Base-by-base conservation (phyloP, 1,140 invertebrate genomes). In the Bombus turneri region DNA sequence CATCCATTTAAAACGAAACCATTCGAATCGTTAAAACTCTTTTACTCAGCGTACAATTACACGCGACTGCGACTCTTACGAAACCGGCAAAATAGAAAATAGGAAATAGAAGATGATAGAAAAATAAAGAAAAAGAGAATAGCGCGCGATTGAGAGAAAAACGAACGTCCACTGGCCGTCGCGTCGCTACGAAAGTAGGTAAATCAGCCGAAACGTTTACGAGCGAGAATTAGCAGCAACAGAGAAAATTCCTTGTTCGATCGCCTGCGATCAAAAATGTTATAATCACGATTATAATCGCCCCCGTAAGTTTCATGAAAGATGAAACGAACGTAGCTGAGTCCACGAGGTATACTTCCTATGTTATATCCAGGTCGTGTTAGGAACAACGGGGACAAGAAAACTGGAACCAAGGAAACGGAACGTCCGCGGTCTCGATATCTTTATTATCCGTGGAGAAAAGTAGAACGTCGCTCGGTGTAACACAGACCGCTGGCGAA, bases 141-240 rank as follows among this genome's bases (percentile, higher is more conserved):
- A 83, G 87, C 87, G 81, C 83, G 86, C 87, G 88, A 93, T 93
- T 91, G 88, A 86, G 84, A 79, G 86, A 88, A 90, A 90, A 91
- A 93, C 92, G 84, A 86, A 92, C 86, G 89, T 85, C 80, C 53
- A 57, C 0, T 12, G 57, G 12, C 59, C 25, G 57, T 59, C 57
- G 57, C 82, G 86, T 89, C 87, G 86, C 37, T 86, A 75, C 87
- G 88, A 91, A 88, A 91, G 84, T 90, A 85, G 82, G 88, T 93
- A 93, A 93, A 93, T 93, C 92, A 93, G 87, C 86, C 81, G 59
- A 73, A 89, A 93, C 91, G 82, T 93, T 92, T 92, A 93, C 92
- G 90, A 92, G 87, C 85, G 73, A 31, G 80, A 82, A 87, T 91
- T 87, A 91, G 88, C 83, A 81, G 69, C 77, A 66, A 69, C 72